These are phyloP conservation scores for Uropetala carovei DNA, from an alignment of 2,888 invertebrate species.

Conservation along the genomic window DNA sequence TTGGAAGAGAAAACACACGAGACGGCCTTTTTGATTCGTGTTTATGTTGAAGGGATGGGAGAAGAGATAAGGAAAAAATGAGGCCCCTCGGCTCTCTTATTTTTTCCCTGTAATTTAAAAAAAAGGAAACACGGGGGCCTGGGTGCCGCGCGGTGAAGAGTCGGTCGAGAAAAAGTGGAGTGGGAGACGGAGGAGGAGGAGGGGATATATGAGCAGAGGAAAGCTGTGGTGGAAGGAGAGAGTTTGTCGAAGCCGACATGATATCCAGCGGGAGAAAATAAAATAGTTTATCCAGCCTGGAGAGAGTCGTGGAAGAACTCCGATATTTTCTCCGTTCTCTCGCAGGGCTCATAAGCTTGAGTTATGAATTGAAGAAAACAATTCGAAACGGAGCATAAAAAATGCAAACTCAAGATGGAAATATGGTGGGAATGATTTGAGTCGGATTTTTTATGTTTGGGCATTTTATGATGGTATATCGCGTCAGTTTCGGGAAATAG, in stretches of 20 bases:
- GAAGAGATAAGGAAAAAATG: slow-evolving; percentile 1
- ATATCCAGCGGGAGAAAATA: not conserved
- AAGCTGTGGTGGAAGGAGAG: not conserved
- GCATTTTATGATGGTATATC: not conserved
- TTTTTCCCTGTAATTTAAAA: not conserved
- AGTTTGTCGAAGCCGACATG: not conserved
- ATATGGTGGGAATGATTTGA: not conserved
- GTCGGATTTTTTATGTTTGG: not conserved
- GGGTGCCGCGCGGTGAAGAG: not conserved
- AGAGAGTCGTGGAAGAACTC: not conserved
- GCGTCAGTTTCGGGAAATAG: not conserved
- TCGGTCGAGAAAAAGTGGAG: no score
- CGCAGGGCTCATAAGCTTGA: not conserved
- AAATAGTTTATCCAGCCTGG: slow-evolving; percentile 12
- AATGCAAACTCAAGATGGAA: not conserved
- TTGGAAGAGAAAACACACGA: slow-evolving; percentile 6
- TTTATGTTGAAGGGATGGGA: slow-evolving; percentile 14
- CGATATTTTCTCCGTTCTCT: not conserved
- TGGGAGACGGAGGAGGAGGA: no score
- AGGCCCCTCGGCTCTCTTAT: not conserved
- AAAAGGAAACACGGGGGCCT: not conserved
- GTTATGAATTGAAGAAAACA: slow-evolving; percentile 10
- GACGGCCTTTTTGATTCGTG: slow-evolving; percentile 47
- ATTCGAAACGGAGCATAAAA: not conserved
- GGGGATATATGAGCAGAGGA: not conserved